Evolutionary conservation across 1,140 invertebrate species (phyloP).

Genomic region (Venturia canescens): DNA sequence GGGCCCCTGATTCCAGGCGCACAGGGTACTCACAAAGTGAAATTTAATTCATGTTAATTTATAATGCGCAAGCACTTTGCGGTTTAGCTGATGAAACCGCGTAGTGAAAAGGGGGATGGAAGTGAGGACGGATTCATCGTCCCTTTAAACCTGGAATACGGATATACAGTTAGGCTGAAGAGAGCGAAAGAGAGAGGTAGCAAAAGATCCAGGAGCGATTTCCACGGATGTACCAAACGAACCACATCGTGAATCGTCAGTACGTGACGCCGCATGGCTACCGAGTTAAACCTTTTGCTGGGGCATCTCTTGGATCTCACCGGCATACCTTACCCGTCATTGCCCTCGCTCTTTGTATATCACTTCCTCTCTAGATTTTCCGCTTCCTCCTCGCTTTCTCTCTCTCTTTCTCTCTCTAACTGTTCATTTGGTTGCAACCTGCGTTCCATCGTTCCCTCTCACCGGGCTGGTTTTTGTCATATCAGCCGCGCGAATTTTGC

Average conservation of each 20-base stretch:
- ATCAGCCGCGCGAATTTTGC: constrained; percentile 48
- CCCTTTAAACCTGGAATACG: constrained; percentile 23
- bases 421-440: neutral
- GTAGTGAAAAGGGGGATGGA: constrained; percentile 3
- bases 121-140: constrained; percentile 29
- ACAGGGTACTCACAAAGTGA: constrained; percentile 44
- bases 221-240: constrained; percentile 32
- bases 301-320: constrained; percentile 30
- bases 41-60: constrained; percentile 66
- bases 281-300: constrained; percentile 43
- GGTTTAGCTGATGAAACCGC: constrained; percentile 51
- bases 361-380: too few species aligned
- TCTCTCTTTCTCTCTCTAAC: neutral
- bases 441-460: neutral
- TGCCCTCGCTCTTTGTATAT: neutral
- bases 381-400: neutral
- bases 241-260: constrained; percentile 45
- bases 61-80: constrained; percentile 58
- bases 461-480: constrained; percentile 31
- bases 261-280: constrained; percentile 61
- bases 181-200: constrained; percentile 32
- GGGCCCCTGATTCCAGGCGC: constrained; percentile 10
- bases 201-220: constrained; percentile 29
- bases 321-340: neutral
- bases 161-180: constrained; percentile 7